A percentile compares a stretch with the other conserved stretches of the same genome.
Evolutionary conservation across 2,888 invertebrate genomes (phyloP).

Genomic region (Ganaspis brasiliensis): DNA sequence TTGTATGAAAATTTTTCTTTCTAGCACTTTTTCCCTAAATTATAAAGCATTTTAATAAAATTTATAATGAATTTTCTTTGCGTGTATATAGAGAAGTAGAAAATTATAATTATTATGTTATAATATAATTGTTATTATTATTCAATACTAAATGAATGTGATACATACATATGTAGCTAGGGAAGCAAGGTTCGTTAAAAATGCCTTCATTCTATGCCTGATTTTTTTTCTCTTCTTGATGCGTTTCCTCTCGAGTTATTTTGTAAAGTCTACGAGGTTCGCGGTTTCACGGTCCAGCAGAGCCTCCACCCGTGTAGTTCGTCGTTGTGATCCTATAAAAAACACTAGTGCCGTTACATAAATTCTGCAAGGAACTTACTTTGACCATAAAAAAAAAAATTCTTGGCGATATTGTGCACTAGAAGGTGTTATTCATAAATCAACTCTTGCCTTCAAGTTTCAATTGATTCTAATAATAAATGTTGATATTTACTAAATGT

Average conservation of each 20-base stretch:
- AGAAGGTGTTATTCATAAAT: too few relatives aligned
- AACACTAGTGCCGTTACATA: conserved; percentile 64
- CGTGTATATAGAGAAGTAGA: too few relatives aligned
- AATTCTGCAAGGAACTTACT: conserved; percentile 60
- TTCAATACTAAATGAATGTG: too few relatives aligned
- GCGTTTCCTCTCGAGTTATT: conserved; percentile 57
- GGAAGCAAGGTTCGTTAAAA: neutral
- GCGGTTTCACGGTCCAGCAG: conserved; percentile 69
- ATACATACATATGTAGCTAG: too few relatives aligned
- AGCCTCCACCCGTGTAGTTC: conserved; percentile 41
- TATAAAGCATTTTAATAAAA: too few relatives aligned
- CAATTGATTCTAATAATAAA: conserved; percentile 11
- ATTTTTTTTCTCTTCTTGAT: conserved; percentile 56
- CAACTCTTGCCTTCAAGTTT: conserved; percentile 7
- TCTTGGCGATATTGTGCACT: neutral
- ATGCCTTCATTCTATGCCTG: conserved; percentile 13
- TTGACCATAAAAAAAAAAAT: conserved; percentile 49
- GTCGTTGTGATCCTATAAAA: conserved; percentile 47
- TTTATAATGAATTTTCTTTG: too few relatives aligned
- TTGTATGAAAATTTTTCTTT: too few relatives aligned
- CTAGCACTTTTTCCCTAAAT: too few relatives aligned
- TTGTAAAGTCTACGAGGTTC: conserved; percentile 58
- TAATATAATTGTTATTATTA: too few relatives aligned
- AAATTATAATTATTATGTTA: too few relatives aligned
- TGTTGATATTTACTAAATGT: too few relatives aligned